These are phyloP conservation scores for Ormyrus nitidulus DNA, from an alignment of 2,888 invertebrate genomes.

Conservation along the genomic window DNA sequence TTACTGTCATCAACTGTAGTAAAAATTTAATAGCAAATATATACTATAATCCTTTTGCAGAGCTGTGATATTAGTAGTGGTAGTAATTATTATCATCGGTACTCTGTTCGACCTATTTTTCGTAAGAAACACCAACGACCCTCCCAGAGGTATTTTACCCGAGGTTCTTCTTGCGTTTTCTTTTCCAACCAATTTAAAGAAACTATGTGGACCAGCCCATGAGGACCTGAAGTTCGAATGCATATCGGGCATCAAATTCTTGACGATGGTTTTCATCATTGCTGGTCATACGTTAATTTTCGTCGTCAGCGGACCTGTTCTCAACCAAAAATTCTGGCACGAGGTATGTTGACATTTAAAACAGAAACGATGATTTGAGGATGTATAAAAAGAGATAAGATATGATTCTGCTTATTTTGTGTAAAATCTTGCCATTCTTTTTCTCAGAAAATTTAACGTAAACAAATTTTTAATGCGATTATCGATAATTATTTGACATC, in stretches of 20 bases:
- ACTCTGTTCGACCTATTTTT: constrained; percentile 66
- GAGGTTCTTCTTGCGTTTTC: constrained; percentile 77
- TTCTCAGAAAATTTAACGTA: no score
- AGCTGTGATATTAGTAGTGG: constrained; percentile 63
- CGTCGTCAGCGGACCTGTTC: constrained; percentile 81
- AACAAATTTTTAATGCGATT: no score
- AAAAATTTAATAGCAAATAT: no score
- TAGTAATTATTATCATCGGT: constrained; percentile 63
- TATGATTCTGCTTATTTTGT: no score
- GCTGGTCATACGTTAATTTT: constrained; percentile 83
- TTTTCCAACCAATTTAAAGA: constrained; percentile 78
- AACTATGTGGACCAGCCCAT: constrained; percentile 78
- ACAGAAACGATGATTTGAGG: no score
- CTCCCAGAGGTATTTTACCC: constrained; percentile 60
- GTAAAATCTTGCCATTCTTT: no score
- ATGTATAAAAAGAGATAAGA: no score
- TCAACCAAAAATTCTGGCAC: constrained; percentile 81
- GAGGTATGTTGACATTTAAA: constrained; percentile 73
- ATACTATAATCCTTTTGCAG: constrained; percentile 59
- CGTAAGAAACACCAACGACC: constrained; percentile 58
- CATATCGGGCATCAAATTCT: constrained; percentile 81
- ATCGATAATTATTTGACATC: no score
- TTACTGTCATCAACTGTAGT: no score
- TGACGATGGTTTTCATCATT: constrained; percentile 83
- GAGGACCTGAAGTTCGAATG: constrained; percentile 81